Evolutionary conservation across 2,797 vertebrate species (phyloP), one percentile per base, ranked within the genome.

Genomic region (Sebastes itinus): DNA sequence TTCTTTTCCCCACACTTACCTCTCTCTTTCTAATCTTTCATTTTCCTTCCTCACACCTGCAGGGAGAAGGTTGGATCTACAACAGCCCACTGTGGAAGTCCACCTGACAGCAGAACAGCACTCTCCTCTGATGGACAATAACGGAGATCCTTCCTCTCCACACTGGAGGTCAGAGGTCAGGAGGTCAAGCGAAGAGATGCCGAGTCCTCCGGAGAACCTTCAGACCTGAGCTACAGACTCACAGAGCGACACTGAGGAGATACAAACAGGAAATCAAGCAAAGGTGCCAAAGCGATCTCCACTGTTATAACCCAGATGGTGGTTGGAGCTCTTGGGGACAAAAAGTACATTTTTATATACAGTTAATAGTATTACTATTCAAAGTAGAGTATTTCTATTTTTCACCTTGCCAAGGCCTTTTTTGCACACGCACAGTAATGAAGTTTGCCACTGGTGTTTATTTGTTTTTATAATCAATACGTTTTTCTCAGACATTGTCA

Each of bases 61-160:
- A 99, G 98, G 97, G 97, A 0, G 97, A 99, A 0, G 95, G 96
- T 59, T 99, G 98, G 98, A 91, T 96, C 27, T 99, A 97, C 87
- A 91, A 96, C 92, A 96, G 91, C 83, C 96, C 97, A 3, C 96
- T 98, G 73, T 97, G 97, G 98, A 99, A 98, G 93, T 94, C 94
- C 9, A 94, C 97, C 61, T 98, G 96, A 97, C 56, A 80, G 46
- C 77, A 69, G 74, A 68, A 18, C 72, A 20, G 6, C 35, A 2
- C 42, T 33, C 46, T 65, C 61, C 16, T 30, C 75, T 84, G 46
- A 32, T 22, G 65, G 73, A 87, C 82, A 68, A 14, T 60, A 85
- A 78, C 75, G 6, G 67, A 86, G 69, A 52, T 63, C 64, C 80
- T 27, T 28, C 75, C 66, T 78, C 58, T 79, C 22, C 69, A 22